Percentiles rank a stretch among this genome's conserved stretches.
Evolutionary conservation across 2,113 vertebrate species (phyloP).

Genomic region (Anhinga anhinga): DNA sequence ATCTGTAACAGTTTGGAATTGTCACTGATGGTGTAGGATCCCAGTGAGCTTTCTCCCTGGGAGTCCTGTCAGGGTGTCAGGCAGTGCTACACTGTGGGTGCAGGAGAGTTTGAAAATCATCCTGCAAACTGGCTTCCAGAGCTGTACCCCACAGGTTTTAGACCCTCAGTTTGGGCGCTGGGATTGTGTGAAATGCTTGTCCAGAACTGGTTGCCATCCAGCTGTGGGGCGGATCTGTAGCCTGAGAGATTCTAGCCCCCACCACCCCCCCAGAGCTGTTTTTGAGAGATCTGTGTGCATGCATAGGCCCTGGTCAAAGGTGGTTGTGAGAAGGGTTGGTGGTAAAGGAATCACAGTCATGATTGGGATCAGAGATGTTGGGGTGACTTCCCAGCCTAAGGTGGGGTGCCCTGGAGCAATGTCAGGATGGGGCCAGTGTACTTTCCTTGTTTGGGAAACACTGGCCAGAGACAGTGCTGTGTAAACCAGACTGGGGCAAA

Average conservation of each 20-base stretch:
- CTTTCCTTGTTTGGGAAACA: conserved; percentile 21
- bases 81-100: accelerated
- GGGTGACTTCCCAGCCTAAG: background rate
- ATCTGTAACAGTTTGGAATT: background rate
- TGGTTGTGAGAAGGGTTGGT: background rate
- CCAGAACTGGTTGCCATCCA: background rate
- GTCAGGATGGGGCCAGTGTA: background rate
- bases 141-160: background rate
- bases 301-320: background rate
- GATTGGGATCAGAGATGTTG: background rate
- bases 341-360: background rate
- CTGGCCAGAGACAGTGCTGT: background rate
- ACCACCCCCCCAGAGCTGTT: background rate
- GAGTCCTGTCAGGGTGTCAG: background rate
- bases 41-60: background rate
- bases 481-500: conserved; percentile 26
- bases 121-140: background rate
- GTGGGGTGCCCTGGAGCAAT: background rate
- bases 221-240: background rate
- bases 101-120: background rate
- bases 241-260: background rate
- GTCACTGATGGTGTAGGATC: background rate
- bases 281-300: background rate
- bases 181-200: background rate
- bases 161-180: background rate